A percentile compares a stretch with the other conserved stretches of the same genome.
Conservation (phyloP, 1,140 invertebrate species). For the Platyscapa corneri region DNA sequence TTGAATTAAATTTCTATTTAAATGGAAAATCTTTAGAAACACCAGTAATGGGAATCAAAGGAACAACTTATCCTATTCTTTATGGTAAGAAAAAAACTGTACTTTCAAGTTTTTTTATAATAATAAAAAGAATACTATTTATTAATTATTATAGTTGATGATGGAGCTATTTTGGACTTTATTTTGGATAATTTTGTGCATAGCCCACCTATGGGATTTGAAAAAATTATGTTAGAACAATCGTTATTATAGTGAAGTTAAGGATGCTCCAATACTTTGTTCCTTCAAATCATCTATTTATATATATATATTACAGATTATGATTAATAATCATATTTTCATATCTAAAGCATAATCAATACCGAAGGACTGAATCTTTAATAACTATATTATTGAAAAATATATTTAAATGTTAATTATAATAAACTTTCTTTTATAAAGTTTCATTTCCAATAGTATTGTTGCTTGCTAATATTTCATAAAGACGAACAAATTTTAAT, state of each 20-base stretch:
- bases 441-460: conserved; percentile 38
- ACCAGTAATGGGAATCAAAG: conserved; percentile 91
- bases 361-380: conserved; percentile 22
- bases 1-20: conserved; percentile 96
- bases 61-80: conserved; percentile 92
- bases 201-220: conserved; percentile 90
- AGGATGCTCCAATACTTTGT: conserved; percentile 16
- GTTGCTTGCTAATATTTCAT: conserved; percentile 16
- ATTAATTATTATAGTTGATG: conserved; percentile 87
- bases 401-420: conserved; percentile 6
- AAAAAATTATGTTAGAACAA: conserved; percentile 98
- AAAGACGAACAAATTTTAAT: conserved; percentile 29
- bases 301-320: conserved; percentile 29
- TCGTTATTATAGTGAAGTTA: conserved; percentile 86
- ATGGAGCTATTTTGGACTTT: conserved; percentile 97
- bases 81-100: conserved; percentile 93
- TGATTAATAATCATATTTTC: conserved; percentile 42
- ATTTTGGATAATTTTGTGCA: conserved; percentile 92
- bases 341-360: conserved; percentile 38
- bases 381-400: conserved; percentile 31
- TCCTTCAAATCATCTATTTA: conserved; percentile 27
- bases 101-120: conserved; percentile 78
- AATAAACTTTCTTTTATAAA: not conserved
- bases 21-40: conserved; percentile 92
- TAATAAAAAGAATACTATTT: conserved; percentile 44